Evolutionary conservation across 1,140 invertebrate species (phyloP).

Genomic region (Drosophila prosaltans): DNA sequence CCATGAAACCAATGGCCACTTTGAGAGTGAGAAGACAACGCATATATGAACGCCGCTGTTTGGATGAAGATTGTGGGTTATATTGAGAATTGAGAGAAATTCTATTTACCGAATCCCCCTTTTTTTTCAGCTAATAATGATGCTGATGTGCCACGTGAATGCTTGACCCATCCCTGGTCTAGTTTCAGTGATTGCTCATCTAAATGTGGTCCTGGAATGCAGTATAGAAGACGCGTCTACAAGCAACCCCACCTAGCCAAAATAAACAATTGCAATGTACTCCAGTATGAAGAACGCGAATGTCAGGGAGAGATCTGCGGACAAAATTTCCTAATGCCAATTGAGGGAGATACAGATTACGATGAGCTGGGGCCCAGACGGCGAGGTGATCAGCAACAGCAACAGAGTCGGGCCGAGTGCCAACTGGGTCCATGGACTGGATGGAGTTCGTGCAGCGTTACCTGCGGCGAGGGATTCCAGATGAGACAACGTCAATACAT

Average conservation of each 20-base stretch:
- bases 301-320: conserved; percentile 66
- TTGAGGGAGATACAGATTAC: conserved; percentile 31
- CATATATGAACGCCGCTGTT: conserved; percentile 93
- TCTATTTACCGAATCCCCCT: not conserved
- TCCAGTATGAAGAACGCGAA: conserved; percentile 58
- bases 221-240: conserved; percentile 87
- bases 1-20: conserved; percentile 95
- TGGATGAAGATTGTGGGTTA: conserved; percentile 82
- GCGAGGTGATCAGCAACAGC: conserved; percentile 4
- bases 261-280: conserved; percentile 79
- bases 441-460: conserved; percentile 90
- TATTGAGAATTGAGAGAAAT: not conserved
- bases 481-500: conserved; percentile 57
- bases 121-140: conserved; percentile 64
- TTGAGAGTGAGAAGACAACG: conserved; percentile 91
- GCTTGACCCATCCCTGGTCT: conserved; percentile 89
- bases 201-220: conserved; percentile 89
- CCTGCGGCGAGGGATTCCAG: conserved; percentile 84
- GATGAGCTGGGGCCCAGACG: conserved; percentile 8
- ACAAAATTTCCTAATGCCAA: conserved; percentile 24
- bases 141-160: conserved; percentile 84
- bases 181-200: conserved; percentile 91
- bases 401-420: conserved; percentile 84
- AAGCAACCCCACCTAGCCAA: conserved; percentile 84
- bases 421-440: conserved; percentile 87